Conservation (phyloP, 2,797 vertebrate genomes). For the Enteromius trimaculatus region DNA sequence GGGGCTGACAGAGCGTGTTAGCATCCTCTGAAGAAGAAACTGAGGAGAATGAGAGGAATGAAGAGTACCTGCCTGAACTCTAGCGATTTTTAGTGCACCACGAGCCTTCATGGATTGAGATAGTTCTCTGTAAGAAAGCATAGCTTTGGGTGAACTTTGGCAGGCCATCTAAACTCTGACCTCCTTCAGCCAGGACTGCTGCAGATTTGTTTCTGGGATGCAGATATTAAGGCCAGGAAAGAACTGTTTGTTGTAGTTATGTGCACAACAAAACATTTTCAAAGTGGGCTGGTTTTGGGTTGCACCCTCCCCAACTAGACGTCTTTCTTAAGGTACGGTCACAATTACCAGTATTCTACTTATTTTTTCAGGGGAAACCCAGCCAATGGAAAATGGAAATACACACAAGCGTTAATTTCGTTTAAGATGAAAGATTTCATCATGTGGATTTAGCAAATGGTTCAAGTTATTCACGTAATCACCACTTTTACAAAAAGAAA, state of each 20-base stretch:
- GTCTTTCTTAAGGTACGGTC: background rate
- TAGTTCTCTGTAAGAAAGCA: background rate
- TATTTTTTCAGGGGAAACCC: background rate
- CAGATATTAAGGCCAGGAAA: background rate
- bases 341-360: background rate
- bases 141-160: background rate
- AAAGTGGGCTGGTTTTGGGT: background rate
- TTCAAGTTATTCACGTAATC: background rate
- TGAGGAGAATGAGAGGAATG: constrained; percentile 16
- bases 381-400: background rate
- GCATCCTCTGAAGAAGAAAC: constrained; percentile 79
- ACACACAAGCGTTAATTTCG: background rate
- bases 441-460: background rate
- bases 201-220: constrained; percentile 1
- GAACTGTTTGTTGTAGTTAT: background rate
- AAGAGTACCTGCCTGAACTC: constrained; percentile 14
- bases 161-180: constrained; percentile 15
- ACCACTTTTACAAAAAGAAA: background rate
- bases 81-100: background rate
- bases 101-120: background rate
- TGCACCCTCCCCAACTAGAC: background rate
- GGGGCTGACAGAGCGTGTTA: constrained; percentile 87
- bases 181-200: background rate
- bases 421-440: background rate
- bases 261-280: background rate